phyloP scores from a whole-genome alignment of 2,888 invertebrate genomes.

The Timema cristinae region DNA sequence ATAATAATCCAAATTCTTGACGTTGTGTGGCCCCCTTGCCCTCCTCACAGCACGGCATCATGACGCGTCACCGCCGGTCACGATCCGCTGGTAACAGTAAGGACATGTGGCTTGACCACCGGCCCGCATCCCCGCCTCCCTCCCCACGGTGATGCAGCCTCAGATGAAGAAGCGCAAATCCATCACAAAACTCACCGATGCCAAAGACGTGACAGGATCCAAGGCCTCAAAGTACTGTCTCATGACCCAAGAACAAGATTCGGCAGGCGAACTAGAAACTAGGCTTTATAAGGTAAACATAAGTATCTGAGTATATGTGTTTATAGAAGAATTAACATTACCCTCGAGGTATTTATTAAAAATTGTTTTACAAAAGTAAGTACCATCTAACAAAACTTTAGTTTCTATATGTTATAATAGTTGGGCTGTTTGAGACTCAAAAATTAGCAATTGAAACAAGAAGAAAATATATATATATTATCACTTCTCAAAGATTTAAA shows the following conservation, averaged over 20 bases:
- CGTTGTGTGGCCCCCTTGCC: too few relatives aligned
- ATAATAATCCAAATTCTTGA: too few relatives aligned
- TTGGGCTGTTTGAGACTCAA: too few relatives aligned
- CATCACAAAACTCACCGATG: conserved; percentile 73
- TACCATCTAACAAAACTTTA: background rate
- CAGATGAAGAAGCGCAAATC: conserved; percentile 76
- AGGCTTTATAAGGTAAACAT: conserved; percentile 73
- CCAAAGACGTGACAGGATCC: conserved; percentile 66
- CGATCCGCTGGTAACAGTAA: conserved; percentile 61
- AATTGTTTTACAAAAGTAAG: too few relatives aligned
- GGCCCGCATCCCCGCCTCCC: conserved; percentile 72
- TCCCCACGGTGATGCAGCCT: conserved; percentile 89
- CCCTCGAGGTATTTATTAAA: too few relatives aligned
- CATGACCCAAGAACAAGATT: conserved; percentile 87
- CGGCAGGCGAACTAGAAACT: conserved; percentile 89
- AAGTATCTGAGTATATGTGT: too few relatives aligned
- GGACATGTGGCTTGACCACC: conserved; percentile 80
- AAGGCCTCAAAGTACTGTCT: conserved; percentile 85
- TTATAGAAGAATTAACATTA: too few relatives aligned
- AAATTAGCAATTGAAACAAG: too few relatives aligned
- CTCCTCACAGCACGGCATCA: conserved; percentile 6
- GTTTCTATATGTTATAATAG: too few relatives aligned
- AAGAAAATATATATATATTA: too few relatives aligned
- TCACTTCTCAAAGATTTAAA: too few relatives aligned
- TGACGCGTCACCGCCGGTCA: conserved; percentile 68